These are phyloP conservation scores for Aplysia californica DNA, from an alignment of 1,140 invertebrate genomes.

Conservation along the genomic window DNA sequence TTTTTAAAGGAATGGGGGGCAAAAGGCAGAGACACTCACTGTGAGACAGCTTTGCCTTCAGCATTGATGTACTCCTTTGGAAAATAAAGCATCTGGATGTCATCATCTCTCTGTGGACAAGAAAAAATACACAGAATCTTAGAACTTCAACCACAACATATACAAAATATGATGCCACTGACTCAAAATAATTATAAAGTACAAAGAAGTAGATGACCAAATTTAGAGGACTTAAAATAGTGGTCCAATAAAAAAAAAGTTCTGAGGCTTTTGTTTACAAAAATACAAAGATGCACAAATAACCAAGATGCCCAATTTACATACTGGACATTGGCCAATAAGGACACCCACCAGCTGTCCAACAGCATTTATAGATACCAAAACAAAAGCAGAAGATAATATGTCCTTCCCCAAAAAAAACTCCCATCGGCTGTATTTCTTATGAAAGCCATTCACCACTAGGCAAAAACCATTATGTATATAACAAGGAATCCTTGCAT, in stretches of 20 bases:
- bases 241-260: too few species aligned
- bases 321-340: too few species aligned
- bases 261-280: neutral
- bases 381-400: too few species aligned
- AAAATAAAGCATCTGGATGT: slow-evolving; percentile 50
- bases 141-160: neutral
- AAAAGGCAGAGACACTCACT: too few species aligned
- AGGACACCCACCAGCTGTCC: too few species aligned
- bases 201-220: neutral
- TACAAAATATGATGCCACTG: neutral
- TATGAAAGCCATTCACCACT: too few species aligned
- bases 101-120: slow-evolving; percentile 71
- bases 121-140: neutral
- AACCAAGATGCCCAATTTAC: neutral
- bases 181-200: neutral
- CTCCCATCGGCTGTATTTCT: too few species aligned
- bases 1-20: too few species aligned
- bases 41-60: slow-evolving; percentile 47
- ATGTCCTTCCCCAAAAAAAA: too few species aligned
- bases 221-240: neutral
- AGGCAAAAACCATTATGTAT: too few species aligned
- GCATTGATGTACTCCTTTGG: slow-evolving; percentile 54
- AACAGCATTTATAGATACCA: too few species aligned
- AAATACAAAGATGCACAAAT: neutral
- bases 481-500: too few species aligned